These are phyloP conservation scores for Mobula birostris DNA, from an alignment of 2,113 vertebrate species.

Conservation along the genomic window DNA sequence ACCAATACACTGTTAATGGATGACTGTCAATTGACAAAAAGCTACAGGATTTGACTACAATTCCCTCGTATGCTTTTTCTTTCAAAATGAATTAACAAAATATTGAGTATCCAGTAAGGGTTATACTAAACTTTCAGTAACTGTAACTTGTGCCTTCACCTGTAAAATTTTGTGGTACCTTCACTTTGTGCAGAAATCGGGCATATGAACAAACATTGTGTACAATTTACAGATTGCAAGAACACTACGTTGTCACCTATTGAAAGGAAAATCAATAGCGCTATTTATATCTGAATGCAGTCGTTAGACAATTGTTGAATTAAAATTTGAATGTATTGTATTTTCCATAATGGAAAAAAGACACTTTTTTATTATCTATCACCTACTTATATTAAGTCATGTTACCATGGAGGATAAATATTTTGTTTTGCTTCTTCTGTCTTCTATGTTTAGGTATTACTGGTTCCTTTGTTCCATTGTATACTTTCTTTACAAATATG, in stretches of 20 bases:
- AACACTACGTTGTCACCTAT: neutral
- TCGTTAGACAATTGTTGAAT: neutral
- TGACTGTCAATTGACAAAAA: neutral
- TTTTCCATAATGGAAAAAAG: conserved; percentile 27
- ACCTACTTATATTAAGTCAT: neutral
- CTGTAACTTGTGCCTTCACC: too few species aligned
- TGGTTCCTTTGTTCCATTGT: neutral
- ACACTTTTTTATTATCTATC: neutral
- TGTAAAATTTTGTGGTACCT: too few species aligned
- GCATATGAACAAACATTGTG: too few species aligned
- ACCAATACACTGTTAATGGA: neutral
- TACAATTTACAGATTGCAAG: neutral
- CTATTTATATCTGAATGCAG: too few species aligned
- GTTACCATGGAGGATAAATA: neutral
- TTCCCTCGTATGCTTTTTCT: fast-evolving
- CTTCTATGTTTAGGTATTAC: neutral
- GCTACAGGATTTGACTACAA: neutral
- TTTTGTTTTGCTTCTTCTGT: neutral
- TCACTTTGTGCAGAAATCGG: too few species aligned
- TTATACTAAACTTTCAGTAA: neutral
- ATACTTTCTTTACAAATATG: neutral
- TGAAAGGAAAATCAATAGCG: neutral
- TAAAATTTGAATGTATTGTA: neutral
- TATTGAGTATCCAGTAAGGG: neutral
- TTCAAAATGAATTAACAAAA: neutral